Evolutionary conservation across 2,888 invertebrate species (phyloP).

Genomic region (Oithona nana): DNA sequence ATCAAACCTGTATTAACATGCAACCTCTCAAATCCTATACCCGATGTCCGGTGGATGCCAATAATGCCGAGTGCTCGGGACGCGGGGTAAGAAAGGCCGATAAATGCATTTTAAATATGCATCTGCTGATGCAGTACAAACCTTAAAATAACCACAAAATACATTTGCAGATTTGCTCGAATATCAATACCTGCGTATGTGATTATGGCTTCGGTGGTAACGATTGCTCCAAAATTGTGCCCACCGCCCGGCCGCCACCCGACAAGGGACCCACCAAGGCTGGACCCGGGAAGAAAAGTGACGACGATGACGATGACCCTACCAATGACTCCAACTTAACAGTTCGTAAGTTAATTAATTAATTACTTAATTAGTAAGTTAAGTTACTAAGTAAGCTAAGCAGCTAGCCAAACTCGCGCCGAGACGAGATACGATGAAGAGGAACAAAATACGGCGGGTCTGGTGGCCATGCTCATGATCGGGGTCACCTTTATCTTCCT

Average conservation of each 20-base stretch:
- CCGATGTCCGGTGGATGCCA: slow-evolving; percentile 73
- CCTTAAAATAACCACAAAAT: background rate
- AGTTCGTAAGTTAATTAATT: too few relatives aligned
- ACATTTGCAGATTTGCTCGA: slow-evolving; percentile 50
- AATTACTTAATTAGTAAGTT: too few relatives aligned
- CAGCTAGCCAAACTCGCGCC: too few relatives aligned
- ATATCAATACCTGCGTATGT: slow-evolving; percentile 78
- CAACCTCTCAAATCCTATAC: slow-evolving; percentile 65
- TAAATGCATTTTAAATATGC: background rate
- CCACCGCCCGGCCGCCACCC: slow-evolving; percentile 32
- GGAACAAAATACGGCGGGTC: slow-evolving; percentile 68
- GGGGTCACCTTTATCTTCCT: slow-evolving; percentile 85
- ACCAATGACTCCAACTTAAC: too few relatives aligned
- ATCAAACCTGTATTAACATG: slow-evolving; percentile 73
- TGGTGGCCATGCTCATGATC: slow-evolving; percentile 80
- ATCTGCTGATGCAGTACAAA: background rate
- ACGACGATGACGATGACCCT: too few relatives aligned
- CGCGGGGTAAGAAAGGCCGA: slow-evolving; percentile 60
- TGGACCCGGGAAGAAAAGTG: too few relatives aligned
- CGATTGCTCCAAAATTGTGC: slow-evolving; percentile 61
- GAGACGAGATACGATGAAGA: slow-evolving; percentile 43
- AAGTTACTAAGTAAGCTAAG: too few relatives aligned
- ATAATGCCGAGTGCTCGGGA: slow-evolving; percentile 75
- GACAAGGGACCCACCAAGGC: slow-evolving; percentile 8
- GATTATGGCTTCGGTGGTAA: slow-evolving; percentile 65